These are phyloP conservation scores for Chymomyza procnemis DNA, from an alignment of 2,888 invertebrate species.

Conservation along the genomic window DNA sequence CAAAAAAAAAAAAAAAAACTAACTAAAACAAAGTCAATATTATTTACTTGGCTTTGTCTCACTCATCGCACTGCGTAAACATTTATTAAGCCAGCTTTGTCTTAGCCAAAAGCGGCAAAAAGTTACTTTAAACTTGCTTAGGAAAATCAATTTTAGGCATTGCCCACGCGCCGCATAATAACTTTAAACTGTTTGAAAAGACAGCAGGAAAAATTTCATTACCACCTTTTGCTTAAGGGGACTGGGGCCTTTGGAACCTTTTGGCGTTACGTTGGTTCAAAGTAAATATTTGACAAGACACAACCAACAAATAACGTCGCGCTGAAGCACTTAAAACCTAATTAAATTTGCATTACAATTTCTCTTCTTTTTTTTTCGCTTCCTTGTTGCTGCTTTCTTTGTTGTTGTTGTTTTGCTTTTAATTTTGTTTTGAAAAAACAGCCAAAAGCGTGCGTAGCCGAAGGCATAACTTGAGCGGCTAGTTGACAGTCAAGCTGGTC, in stretches of 20 bases:
- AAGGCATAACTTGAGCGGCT: slow-evolving; percentile 51
- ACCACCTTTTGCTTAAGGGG: slow-evolving; percentile 63
- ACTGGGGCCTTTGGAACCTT: slow-evolving; percentile 23
- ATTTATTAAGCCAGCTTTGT: slow-evolving; percentile 37
- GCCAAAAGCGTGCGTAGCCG: slow-evolving; percentile 47
- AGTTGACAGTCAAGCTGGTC: slow-evolving; percentile 65
- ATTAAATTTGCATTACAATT: slow-evolving; percentile 73
- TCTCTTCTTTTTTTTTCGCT: slow-evolving; percentile 45
- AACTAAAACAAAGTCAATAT: slow-evolving; percentile 48
- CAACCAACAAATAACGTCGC: slow-evolving; percentile 39
- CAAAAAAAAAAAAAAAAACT: slow-evolving; percentile 36
- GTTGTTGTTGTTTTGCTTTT: slow-evolving; percentile 33
- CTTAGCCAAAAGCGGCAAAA: background rate
- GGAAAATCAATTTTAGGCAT: slow-evolving; percentile 62
- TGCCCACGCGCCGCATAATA: slow-evolving; percentile 59
- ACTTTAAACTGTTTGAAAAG: slow-evolving; percentile 71
- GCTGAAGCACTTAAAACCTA: slow-evolving; percentile 71
- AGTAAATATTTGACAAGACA: slow-evolving; percentile 69
- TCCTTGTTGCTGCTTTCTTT: slow-evolving; percentile 26
- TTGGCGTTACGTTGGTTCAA: slow-evolving; percentile 38
- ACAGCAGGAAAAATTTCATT: slow-evolving; percentile 65
- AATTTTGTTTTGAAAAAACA: slow-evolving; percentile 68
- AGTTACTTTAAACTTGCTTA: slow-evolving; percentile 6
- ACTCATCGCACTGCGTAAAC: slow-evolving; percentile 35
- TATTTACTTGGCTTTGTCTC: slow-evolving; percentile 46